These are phyloP conservation scores for Semnopithecus entellus DNA, from an alignment of 2,113 vertebrate species.

Conservation along the genomic window DNA sequence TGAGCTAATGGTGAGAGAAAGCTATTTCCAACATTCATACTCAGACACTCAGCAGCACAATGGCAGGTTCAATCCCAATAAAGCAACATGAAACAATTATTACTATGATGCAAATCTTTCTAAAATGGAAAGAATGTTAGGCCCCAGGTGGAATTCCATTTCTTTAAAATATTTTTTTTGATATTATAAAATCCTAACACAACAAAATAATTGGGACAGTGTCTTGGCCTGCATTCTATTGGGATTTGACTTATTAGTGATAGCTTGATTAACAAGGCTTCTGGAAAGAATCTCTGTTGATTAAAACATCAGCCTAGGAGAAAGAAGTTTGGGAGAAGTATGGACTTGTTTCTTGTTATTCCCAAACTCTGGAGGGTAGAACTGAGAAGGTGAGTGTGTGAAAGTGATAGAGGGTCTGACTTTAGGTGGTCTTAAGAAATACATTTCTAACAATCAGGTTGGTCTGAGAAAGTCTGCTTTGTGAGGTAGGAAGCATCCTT, in stretches of 20 bases:
- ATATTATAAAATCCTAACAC: constrained; percentile 48
- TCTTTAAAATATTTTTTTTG: constrained; percentile 28
- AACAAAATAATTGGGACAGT: constrained; percentile 52
- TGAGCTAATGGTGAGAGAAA: constrained; percentile 49
- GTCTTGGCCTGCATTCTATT: constrained; percentile 7
- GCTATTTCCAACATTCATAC: constrained; percentile 39
- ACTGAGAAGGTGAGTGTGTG: not conserved
- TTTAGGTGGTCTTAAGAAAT: constrained; percentile 2
- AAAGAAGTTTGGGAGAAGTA: not conserved
- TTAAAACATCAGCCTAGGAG: not conserved
- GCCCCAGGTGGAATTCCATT: constrained; percentile 20
- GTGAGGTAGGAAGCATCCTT: not conserved
- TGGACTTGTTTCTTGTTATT: constrained; percentile 17
- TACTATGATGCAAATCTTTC: constrained; percentile 21
- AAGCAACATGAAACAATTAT: constrained; percentile 34
- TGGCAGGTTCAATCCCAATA: constrained; percentile 15
- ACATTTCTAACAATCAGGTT: not conserved
- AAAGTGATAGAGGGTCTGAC: not conserved
- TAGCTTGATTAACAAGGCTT: constrained; percentile 45
- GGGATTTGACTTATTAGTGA: constrained; percentile 47
- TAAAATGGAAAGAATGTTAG: constrained; percentile 40
- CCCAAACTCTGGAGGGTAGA: not conserved
- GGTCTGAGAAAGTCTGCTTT: not conserved
- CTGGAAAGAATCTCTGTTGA: constrained; percentile 45
- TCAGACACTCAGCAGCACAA: not conserved